Evolutionary conservation across 2,113 vertebrate species (phyloP).

Genomic region (Erpornis zantholeuca): DNA sequence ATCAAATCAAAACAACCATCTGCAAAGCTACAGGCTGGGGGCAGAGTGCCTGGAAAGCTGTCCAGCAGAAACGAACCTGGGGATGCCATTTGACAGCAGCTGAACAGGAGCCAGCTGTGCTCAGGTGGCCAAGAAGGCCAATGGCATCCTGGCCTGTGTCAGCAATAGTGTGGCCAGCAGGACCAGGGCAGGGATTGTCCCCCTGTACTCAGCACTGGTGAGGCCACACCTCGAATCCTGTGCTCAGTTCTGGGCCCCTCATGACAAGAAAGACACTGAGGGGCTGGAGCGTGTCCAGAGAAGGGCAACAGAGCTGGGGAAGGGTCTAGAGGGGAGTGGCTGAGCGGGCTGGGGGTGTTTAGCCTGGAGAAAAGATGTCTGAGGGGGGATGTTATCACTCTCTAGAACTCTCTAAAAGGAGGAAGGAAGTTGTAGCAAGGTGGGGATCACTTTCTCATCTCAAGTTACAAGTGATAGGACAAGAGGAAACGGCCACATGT

Average conservation of each 20-base stretch:
- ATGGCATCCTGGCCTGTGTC: not conserved
- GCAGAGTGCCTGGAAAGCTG: not conserved
- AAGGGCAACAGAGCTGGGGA: not conserved
- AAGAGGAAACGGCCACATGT: not conserved
- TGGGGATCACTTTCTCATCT: not conserved
- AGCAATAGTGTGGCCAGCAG: not conserved
- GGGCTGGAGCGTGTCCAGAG: not conserved
- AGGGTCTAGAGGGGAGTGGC: not conserved
- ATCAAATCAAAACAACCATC: not conserved
- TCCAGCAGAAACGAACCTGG: fast-evolving
- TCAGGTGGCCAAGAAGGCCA: not conserved
- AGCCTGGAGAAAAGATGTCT: not conserved
- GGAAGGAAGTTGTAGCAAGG: not conserved
- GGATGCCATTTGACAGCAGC: not conserved
- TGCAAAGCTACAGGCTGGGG: not conserved
- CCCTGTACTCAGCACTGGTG: not conserved
- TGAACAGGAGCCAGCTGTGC: not conserved
- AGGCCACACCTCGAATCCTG: fast-evolving
- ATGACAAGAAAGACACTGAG: not conserved
- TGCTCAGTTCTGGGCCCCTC: not conserved
- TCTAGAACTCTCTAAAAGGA: not conserved
- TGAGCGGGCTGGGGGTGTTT: not conserved
- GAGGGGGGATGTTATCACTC: not conserved
- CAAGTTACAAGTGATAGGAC: not conserved
- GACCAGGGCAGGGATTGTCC: not conserved